Evolutionary conservation across 92 coral and sea anemone species (phyloP).

Genomic region (Parazoanthus darwini): DNA sequence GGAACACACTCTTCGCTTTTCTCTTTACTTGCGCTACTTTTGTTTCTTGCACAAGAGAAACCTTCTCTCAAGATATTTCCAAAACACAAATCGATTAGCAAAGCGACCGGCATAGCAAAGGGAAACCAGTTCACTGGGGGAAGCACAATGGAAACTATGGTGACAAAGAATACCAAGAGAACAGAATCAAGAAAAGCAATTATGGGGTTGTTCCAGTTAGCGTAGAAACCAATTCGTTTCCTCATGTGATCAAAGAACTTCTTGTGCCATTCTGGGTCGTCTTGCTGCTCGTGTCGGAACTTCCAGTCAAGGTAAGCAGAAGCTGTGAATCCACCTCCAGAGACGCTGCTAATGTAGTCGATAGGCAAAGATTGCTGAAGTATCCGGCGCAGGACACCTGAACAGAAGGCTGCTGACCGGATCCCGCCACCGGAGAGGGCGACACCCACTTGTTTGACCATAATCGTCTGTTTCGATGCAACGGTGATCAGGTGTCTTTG

Average conservation of each 20-base stretch:
- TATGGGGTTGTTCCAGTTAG: slow-evolving; percentile 74
- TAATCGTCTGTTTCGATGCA: not conserved
- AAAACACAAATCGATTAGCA: slow-evolving; percentile 63
- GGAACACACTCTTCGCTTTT: not conserved
- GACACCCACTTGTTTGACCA: slow-evolving; percentile 22
- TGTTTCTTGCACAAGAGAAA: slow-evolving; percentile 52
- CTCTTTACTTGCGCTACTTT: not conserved
- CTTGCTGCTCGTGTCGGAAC: slow-evolving; percentile 70
- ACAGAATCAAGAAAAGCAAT: slow-evolving; percentile 54
- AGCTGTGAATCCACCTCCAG: slow-evolving; percentile 75
- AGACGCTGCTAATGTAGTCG: slow-evolving; percentile 27
- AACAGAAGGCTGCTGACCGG: slow-evolving; percentile 43
- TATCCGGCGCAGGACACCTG: slow-evolving; percentile 62
- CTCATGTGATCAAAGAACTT: slow-evolving; percentile 74
- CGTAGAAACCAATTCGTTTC: slow-evolving; percentile 46
- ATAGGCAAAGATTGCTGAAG: slow-evolving; percentile 61
- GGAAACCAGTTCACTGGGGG: slow-evolving; percentile 59
- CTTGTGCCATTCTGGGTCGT: slow-evolving; percentile 78
- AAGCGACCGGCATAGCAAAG: slow-evolving; percentile 70
- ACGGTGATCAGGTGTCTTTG: no score
- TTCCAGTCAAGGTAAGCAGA: slow-evolving; percentile 70
- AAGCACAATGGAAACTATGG: slow-evolving; percentile 54
- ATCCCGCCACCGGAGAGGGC: slow-evolving; percentile 49
- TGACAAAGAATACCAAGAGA: slow-evolving; percentile 38
- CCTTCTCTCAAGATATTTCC: slow-evolving; percentile 64